Base-by-base conservation (phyloP, 2,113 vertebrate species). In the Bucco capensis region DNA sequence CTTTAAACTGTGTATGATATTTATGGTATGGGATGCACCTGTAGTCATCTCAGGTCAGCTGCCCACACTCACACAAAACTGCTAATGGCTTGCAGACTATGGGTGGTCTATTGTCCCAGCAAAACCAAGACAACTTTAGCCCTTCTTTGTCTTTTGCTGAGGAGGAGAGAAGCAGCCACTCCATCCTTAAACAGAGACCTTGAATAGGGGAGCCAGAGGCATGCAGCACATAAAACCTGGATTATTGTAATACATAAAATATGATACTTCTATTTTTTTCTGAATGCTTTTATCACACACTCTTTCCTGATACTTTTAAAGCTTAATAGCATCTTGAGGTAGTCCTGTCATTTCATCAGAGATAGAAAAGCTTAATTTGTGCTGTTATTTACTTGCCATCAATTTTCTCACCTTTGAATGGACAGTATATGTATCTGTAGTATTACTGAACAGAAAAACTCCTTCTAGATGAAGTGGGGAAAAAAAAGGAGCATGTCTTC, bases 331-430 rank as follows among this genome's bases (percentile, higher is more conserved):
- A 65, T 92, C 24, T 86, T 58, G 30, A 60, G 73, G 50, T 92
- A 86, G 57, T 84, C 5, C 44, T 72, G 84, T 86, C 0, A 0
- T 88, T 96, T 90, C 62, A 79, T 50, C n/a, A 19, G 35, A 60
- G 46, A 80, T 88, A 94, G 49, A 42, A 90, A 92, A 85, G 76
- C 40, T 93, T 91, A 90, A 90, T 95, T 94, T 88, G 31, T 75
- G 57, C 49, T 65, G 69, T 71, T 95, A 92, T 89, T 94, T 92
- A 64, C 57, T 93, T 92, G 72, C 60, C 71, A 92, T 86, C 77
- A 83, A 37, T 95, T 93, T 89, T 70, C 42, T 42, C 24, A 19
- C 92, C 49, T 79, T 82, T 73, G 25, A 84, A 74, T 42, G 77
- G 33, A 54, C 16, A 27, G 6, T 65, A 37, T 92, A 42, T 69